Evolutionary conservation across 2,888 invertebrate species (phyloP).

Genomic region (Megaustenia siamemsis): DNA sequence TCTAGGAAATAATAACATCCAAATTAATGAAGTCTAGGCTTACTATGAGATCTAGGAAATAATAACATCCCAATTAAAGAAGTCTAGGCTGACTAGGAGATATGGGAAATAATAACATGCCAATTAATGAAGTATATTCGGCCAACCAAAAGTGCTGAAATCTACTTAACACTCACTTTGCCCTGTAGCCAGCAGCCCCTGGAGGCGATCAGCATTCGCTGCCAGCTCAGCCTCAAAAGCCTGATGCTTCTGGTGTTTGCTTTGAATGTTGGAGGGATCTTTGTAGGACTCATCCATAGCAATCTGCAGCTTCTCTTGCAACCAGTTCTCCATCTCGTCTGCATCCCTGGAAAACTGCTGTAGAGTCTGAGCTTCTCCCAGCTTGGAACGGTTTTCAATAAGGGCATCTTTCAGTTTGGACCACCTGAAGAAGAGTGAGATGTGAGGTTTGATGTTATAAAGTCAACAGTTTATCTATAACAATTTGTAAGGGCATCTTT

Average conservation of each 20-base stretch:
- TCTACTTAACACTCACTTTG: conserved; percentile 72
- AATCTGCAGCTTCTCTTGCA: conserved; percentile 97
- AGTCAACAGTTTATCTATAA: no score
- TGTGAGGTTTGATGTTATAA: no score
- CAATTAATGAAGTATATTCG: no score
- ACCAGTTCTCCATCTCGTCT: conserved; percentile 99
- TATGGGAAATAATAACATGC: no score
- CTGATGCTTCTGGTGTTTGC: conserved; percentile 93
- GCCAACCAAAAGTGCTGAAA: no score
- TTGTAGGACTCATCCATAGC: conserved; percentile 97
- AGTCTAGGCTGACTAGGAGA: background rate
- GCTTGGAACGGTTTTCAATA: conserved; percentile 96
- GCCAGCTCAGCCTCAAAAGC: conserved; percentile 99
- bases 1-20: no score
- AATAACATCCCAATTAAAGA: background rate
- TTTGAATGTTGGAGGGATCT: conserved; percentile 90
- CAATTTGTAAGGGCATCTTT: conserved; percentile 98
- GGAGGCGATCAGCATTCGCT: conserved; percentile 98
- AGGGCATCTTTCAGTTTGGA: conserved; percentile 97
- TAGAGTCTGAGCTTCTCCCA: conserved; percentile 92
- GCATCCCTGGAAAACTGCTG: conserved; percentile 98
- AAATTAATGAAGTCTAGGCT: conserved; percentile 82
- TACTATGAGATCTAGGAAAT: conserved; percentile 84
- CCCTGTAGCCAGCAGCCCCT: conserved; percentile 96
- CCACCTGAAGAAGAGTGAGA: conserved; percentile 81